Conservation (phyloP, 2,113 vertebrate genomes). For the Acrocephalus kingi region DNA sequence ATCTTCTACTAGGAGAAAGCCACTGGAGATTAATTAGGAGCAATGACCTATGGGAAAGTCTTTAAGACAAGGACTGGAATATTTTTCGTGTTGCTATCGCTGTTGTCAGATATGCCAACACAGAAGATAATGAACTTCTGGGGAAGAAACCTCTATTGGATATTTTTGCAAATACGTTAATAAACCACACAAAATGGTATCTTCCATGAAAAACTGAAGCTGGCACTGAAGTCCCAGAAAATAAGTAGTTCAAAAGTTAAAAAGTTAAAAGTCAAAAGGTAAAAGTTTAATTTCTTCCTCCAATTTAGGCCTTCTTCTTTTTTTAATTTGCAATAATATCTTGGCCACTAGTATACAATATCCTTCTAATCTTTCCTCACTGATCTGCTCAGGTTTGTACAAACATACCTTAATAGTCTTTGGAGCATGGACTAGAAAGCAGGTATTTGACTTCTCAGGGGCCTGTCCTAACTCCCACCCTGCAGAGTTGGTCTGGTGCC, state of each 20-base stretch:
- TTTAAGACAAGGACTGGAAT: background rate
- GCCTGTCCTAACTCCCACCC: background rate
- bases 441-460: background rate
- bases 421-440: background rate
- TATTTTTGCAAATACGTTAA: background rate
- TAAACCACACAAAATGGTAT: background rate
- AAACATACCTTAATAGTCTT: background rate
- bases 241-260: background rate
- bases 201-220: background rate
- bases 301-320: background rate
- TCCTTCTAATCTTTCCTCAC: background rate
- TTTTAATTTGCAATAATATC: background rate
- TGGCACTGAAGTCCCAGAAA: background rate
- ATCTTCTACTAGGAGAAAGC: background rate
- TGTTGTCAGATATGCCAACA: background rate
- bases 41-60: background rate
- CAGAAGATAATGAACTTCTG: background rate
- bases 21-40: background rate
- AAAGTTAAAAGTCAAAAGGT: background rate
- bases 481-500: background rate
- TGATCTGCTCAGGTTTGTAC: background rate
- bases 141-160: background rate
- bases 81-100: background rate
- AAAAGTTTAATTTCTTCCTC: background rate
- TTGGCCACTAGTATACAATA: background rate